Conservation (phyloP, 2,888 invertebrate species). For the Pammene fasciana region DNA sequence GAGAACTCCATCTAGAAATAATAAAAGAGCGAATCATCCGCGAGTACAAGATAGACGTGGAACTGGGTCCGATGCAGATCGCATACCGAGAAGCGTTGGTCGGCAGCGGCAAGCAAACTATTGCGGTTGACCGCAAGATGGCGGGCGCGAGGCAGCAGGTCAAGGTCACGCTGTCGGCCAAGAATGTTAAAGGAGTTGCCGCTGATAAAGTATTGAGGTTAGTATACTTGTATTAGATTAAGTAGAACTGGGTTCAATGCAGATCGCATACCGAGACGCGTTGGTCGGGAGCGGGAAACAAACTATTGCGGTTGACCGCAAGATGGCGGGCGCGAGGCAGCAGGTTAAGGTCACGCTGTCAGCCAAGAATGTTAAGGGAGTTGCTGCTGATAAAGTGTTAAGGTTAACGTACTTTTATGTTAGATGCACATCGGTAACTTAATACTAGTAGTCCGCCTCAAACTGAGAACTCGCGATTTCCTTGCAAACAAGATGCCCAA, state of each 20-base stretch:
- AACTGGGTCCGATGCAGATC: conserved; percentile 95
- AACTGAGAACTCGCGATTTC: too few relatives aligned
- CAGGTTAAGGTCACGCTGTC: conserved; percentile 85
- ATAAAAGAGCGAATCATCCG: conserved; percentile 93
- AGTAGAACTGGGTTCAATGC: conserved; percentile 94
- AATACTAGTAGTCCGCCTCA: too few relatives aligned
- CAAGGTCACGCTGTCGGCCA: conserved; percentile 85
- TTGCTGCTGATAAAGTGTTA: conserved; percentile 74
- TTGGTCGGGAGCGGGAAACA: conserved; percentile 66
- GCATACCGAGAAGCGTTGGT: conserved; percentile 92
- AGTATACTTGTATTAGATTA: conserved; percentile 40
- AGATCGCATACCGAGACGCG: conserved; percentile 95
- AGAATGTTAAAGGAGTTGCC: conserved; percentile 71
- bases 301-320: conserved; percentile 81
- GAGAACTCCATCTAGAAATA: conserved; percentile 97
- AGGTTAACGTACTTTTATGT: too few relatives aligned
- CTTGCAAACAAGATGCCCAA: too few relatives aligned
- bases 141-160: conserved; percentile 85
- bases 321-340: conserved; percentile 85
- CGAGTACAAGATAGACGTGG: conserved; percentile 96
- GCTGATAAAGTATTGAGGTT: conserved; percentile 78
- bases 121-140: conserved; percentile 85
- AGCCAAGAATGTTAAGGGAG: conserved; percentile 75
- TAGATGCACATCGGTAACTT: too few relatives aligned
- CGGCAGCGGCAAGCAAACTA: conserved; percentile 68